Conservation (phyloP, 1,140 invertebrate genomes). For the Drosophila varians region DNA sequence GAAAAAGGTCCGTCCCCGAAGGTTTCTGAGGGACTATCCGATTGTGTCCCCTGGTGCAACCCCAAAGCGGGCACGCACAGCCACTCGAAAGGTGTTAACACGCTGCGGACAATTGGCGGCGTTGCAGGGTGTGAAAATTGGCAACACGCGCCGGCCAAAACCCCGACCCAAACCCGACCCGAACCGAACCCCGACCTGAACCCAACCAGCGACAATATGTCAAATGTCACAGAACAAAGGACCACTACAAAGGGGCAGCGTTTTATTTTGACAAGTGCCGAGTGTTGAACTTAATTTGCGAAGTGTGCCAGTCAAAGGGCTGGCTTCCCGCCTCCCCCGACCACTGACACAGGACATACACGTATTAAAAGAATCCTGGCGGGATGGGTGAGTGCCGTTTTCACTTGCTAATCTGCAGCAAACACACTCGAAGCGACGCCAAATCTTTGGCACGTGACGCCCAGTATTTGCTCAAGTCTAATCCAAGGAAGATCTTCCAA, state of each 20-base stretch:
- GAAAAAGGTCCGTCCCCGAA: conserved; percentile 18
- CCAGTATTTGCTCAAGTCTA: conserved; percentile 36
- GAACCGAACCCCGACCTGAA: conserved; percentile 31
- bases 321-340: background rate
- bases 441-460: conserved; percentile 43
- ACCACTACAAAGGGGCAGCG: conserved; percentile 32
- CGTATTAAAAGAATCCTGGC: conserved; percentile 1
- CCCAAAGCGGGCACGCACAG: conserved; percentile 54
- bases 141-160: conserved; percentile 69
- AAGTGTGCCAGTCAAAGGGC: conserved; percentile 64
- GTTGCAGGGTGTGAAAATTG: conserved; percentile 80
- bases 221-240: conserved; percentile 77
- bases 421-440: conserved; percentile 43
- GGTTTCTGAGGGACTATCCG: conserved; percentile 10
- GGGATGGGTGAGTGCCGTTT: conserved; percentile 38
- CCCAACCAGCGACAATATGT: conserved; percentile 74
- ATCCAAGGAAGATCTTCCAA: background rate
- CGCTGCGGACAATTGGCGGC: conserved; percentile 71
- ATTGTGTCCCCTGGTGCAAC: conserved; percentile 30
- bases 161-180: conserved; percentile 21
- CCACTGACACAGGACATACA: background rate
- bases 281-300: conserved; percentile 76
- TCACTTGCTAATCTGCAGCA: conserved; percentile 67
- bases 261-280: conserved; percentile 82
- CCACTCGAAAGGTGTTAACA: conserved; percentile 75